Conservation (phyloP, 2,797 vertebrate species). For the Rhynchonycteris naso region DNA sequence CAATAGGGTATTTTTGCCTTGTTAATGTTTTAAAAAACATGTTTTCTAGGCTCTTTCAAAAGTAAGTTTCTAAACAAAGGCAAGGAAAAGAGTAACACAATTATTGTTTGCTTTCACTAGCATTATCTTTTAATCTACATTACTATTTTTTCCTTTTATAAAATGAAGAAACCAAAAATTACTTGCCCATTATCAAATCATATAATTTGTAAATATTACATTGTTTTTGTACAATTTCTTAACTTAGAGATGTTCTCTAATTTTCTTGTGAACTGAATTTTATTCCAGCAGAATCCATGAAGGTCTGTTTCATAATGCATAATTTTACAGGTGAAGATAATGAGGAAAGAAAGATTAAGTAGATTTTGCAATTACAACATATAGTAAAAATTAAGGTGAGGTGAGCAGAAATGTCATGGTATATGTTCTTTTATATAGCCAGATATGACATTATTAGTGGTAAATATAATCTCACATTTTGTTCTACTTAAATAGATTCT, state of each 20-base stretch:
- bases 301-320: not conserved
- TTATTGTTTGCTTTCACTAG: not conserved
- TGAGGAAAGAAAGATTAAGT: not conserved
- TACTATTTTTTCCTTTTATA: not conserved
- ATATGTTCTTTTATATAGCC: not conserved
- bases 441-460: not conserved
- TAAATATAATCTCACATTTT: not conserved
- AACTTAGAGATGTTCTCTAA: not conserved
- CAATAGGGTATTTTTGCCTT: not conserved
- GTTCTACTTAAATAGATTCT: not conserved
- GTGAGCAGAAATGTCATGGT: not conserved
- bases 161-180: not conserved
- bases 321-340: not conserved
- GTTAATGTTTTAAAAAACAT: not conserved
- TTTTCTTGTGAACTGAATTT: constrained; percentile 18
- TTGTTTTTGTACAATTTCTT: not conserved
- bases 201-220: not conserved
- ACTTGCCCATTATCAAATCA: not conserved
- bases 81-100: not conserved
- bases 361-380: not conserved
- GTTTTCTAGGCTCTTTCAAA: not conserved
- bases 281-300: not conserved
- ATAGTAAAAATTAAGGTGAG: not conserved
- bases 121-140: not conserved
- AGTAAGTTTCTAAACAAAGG: not conserved